Base-by-base conservation (phyloP, 2,113 vertebrate genomes). In the Bothrops jararaca region DNA sequence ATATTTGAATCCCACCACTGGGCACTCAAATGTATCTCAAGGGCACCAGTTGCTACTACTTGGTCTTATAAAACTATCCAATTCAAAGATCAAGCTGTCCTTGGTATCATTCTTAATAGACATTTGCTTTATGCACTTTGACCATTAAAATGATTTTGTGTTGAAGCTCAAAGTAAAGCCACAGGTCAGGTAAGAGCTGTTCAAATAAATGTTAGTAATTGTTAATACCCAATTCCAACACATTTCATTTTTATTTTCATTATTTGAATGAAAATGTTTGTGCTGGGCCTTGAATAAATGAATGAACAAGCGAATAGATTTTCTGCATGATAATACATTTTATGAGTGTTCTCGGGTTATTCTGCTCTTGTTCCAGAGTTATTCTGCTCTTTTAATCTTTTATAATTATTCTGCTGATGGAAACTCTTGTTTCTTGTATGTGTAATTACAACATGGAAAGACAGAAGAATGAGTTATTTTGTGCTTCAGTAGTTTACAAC, bases 401-500 rank as follows among this genome's bases (percentile, higher is more conserved):
- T 0, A 0, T 74, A 93, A 58, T 26, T 13, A 91, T 12, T 48
- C n/a, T 6, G 93, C 54, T 60, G n/a, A 42, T 74, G 88, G 12
- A 5, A 34, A 60, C 48, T 42, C 56, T 50, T 4, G 80, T 29
- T 24, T 93, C 93, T 94, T 56, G 20, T 54, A 4, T 93, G 8
- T 12, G 34, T 50, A 52, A 34, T 6, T 12, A 94, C 9, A 90
- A 88, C 53, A 88, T 69, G 48, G 58, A 20, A 18, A 13, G 88
- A 52, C 12, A 60, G 8, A 86, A 92, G 54, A 90, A 90, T 90
- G 88, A 53, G n/a, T 53, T 89, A 54, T 1, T 64, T 93, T 58
- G 12, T 93, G 26, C 89, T 95, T 93, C 48, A 93, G 20, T 9
- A 90, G 74, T 0, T 91, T 93, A 95, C 52, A 95, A 89, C 85